Base-by-base conservation (phyloP, 2,888 invertebrate genomes). In the Amphimallon solstitiale region DNA sequence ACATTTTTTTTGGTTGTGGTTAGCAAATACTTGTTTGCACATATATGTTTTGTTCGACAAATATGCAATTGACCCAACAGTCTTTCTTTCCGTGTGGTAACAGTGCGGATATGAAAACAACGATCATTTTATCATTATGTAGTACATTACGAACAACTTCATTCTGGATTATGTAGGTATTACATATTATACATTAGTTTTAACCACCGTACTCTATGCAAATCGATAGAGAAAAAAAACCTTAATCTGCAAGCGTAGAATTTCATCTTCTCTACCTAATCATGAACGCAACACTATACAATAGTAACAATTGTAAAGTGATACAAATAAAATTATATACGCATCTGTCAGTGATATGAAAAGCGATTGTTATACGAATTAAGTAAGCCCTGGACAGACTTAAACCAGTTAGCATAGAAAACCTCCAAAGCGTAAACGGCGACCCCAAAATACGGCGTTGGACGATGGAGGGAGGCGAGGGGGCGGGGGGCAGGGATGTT, bases 261-360 rank as follows among this genome's bases (percentile, higher is more conserved):
- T 7, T 38, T 21, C 12, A 29, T 23, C 43, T 43, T 64, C 37
- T 46, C 37, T 59, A 37, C 66, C 62, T 65, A 62, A 71, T 68
- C 63, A 61, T 46, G 67, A 69, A 69, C 71, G 51, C 72, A 71
- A 65, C 67, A 64, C 54, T 63, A 68, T 65, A 68, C 67, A 65
- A 67, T 65, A 37, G 66, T 61, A n/a, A 64, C 59, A 69, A 70
- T 69, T 70, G 67, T 37, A 69, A 68, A 70, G 66, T 70, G 69
- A 71, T 71, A 69, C 70, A 69, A 70, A 72, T 68, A 68, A 68
- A 71, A 75, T 74, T 71, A 74, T 74, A 75, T 76, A 74, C 79
- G 76, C 81, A 82, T 81, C 82, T 82, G 82, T 80, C 81, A 80
- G 75, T 78, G 80, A 81, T 81, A 81, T 81, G 76, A 78, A 77